These are phyloP conservation scores for Eulithis testata DNA, from an alignment of 2,888 invertebrate species.

Conservation along the genomic window DNA sequence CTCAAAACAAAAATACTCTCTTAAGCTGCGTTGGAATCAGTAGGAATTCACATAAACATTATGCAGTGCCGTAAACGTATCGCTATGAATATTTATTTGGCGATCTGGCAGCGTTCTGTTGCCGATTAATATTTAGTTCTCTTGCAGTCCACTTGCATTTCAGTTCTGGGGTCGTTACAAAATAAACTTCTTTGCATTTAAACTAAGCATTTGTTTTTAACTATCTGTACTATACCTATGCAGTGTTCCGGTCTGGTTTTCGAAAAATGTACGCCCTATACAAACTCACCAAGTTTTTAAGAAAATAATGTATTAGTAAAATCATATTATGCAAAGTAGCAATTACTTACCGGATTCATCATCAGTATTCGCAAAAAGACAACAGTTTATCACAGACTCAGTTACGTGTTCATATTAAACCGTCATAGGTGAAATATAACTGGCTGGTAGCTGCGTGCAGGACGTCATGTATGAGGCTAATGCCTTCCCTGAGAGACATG, in stretches of 20 bases:
- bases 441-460: conserved; percentile 60
- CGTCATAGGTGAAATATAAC: conserved; percentile 45
- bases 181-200: conserved; percentile 22
- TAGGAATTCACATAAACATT: conserved; percentile 12
- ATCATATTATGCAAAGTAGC: too few species aligned
- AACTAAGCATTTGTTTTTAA: not conserved
- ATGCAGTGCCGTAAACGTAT: conserved; percentile 26
- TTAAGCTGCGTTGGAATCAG: conserved; percentile 1
- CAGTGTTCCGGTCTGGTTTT: too few species aligned
- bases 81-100: conserved; percentile 29
- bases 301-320: too few species aligned
- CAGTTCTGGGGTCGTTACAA: conserved; percentile 13
- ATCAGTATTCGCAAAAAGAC: conserved; percentile 25
- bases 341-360: not conserved
- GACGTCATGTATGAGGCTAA: conserved; percentile 73
- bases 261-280: too few species aligned
- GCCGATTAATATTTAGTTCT: conserved; percentile 33
- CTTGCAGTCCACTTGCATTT: conserved; percentile 27
- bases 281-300: too few species aligned
- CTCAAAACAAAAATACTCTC: not conserved
- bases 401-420: conserved; percentile 43
- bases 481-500: conserved; percentile 77
- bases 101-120: conserved; percentile 30
- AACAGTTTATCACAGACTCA: conserved; percentile 32
- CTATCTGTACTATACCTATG: too few species aligned